These are phyloP conservation scores for Pristiophorus japonicus DNA, from an alignment of 2,113 vertebrate species.

Conservation along the genomic window DNA sequence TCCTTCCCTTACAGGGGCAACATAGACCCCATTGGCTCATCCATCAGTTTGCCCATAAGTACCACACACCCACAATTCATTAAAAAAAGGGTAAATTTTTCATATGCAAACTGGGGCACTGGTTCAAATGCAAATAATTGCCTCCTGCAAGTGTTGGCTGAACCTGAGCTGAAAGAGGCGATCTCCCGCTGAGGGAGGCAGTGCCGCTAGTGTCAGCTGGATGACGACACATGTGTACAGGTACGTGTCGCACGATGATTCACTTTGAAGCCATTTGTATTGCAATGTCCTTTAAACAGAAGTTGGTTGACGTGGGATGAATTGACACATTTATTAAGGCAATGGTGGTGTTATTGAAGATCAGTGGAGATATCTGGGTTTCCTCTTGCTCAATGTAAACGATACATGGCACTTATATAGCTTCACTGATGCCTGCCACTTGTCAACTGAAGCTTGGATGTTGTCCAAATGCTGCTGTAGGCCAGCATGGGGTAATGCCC, in stretches of 20 bases:
- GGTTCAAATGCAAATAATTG: neutral
- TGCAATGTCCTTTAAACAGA: neutral
- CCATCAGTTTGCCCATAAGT: neutral
- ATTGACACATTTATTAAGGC: neutral
- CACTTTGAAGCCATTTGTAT: neutral
- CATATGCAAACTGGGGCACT: neutral
- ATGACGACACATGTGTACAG: too few relatives aligned
- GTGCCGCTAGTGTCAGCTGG: neutral
- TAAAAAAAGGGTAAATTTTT: neutral
- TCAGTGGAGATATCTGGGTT: neutral
- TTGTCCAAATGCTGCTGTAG: neutral
- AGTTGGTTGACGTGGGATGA: neutral
- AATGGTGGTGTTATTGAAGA: neutral
- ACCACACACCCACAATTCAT: neutral
- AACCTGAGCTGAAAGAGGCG: neutral
- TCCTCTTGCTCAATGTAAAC: neutral
- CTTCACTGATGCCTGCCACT: neutral
- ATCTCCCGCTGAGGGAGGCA: neutral
- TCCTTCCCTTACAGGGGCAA: neutral
- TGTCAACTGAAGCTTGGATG: neutral
- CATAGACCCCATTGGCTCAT: neutral
- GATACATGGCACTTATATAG: neutral
- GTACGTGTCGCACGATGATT: neutral
- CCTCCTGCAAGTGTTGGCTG: neutral
- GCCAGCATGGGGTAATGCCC: neutral